Base-by-base conservation (phyloP, 53 echinoderm and acorn worm genomes). In the Paracentrotus lividus region DNA sequence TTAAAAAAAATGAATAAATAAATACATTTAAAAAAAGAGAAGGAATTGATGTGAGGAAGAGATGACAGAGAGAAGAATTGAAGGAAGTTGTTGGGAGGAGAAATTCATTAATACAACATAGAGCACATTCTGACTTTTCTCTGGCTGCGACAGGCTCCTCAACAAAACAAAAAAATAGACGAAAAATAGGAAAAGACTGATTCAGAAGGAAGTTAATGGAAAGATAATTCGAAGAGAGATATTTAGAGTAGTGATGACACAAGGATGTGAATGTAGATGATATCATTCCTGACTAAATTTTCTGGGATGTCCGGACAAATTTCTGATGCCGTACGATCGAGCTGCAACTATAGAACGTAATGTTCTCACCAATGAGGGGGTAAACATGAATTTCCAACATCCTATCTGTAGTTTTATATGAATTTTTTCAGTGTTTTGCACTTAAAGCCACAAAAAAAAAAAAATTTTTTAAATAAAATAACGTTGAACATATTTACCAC, bases 221-320 rank as follows among this genome's bases (percentile, higher is more conserved):
- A n/a, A n/a, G n/a, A n/a, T n/a, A n/a, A n/a, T n/a, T n/a, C n/a
- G 57, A 64, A 64, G 31, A 64, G n/a, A 29, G 64, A 64, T 64
- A 13, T 64, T 29, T 64, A 64, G 27, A 64, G 31, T 27, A 64
- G 64, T 27, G 64, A 64, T 29, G 31, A 64, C 64, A 64, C 27
- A 64, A 29, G 31, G 31, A 64, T 29, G 31, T 64, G 64, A 64
- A 29, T 29, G 20, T 36, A 38, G 45, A 43, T n/a, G 81, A 81
- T 81, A 81, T 81, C 5, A 24, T 33, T 81, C 81, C 47, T 81
- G 45, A n/a, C 49, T 45, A 26, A 81, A 24, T 81, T 45, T 72
- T 81, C 26, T n/a, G 81, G 81, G 81, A 81, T 18, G 81, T 81
- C 81, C n/a, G 49, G 45, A 45, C 2, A 81, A 81, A 81, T 26